Base-by-base conservation (phyloP, 2,888 invertebrate species). In the Macaria notata region DNA sequence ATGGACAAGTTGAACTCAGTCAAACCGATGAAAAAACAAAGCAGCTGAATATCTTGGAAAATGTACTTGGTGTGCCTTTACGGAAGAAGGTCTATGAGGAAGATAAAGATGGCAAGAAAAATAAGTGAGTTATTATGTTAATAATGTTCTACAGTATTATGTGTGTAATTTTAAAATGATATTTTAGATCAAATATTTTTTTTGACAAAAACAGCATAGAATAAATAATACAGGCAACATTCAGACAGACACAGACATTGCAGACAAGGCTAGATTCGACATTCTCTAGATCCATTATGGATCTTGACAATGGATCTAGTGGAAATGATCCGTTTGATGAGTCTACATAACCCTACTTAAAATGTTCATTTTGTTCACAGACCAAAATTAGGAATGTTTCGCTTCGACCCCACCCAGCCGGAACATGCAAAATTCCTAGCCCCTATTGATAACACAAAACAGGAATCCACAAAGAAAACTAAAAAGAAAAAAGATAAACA, bases 331-430 rank as follows among this genome's bases (percentile, higher is more conserved):
- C 2, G 19, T 19, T 19, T 19, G 19, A 2, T 19, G 19, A 19
- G 19, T 19, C 19, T 19, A 19, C 19, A 19, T 19, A 19, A 19
- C 19, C 19, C 19, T 36, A 6, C 33, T 3, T 6, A 36, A 36
- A 4, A 6, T 36, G 3, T 36, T 7, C 33, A 36, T 36, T 36
- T 36, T 36, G 29, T 3, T 51, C 51, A 19, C 67, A 88, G 91
- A 65, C 61, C 79, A 19, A 88, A 84, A 72, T 45, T 85, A 46
- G 89, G 88, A 31, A 95, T 95, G 95, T 72, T 94, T 38, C 87
- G 95, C 52, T 95, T 93, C 78, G 95, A 95, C 81, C 95, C 95
- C 3, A 82, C 86, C 36, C 93, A 94, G 71, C 93, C 94, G 49
- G 94, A 94, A 8, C 94, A 95, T 80, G 88, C 92, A 6, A 94